These are phyloP conservation scores for Dendroctonus valens DNA, from an alignment of 1,140 invertebrate genomes.

Conservation along the genomic window DNA sequence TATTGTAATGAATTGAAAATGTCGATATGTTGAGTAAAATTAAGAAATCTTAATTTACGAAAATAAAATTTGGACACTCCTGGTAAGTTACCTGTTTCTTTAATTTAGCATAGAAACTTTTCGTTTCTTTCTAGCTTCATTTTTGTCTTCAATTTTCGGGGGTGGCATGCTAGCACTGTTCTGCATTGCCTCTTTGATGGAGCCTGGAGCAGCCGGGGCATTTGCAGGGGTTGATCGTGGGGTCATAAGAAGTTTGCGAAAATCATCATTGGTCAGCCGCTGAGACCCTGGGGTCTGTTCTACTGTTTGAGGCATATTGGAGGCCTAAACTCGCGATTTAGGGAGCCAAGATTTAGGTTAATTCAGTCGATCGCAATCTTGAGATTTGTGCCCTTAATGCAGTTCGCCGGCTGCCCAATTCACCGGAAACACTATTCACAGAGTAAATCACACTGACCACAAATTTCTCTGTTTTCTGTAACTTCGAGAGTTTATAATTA, in stretches of 20 bases:
- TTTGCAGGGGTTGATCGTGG: conserved; percentile 71
- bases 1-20: too few relatives aligned
- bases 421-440: too few relatives aligned
- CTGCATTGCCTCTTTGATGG: conserved; percentile 60
- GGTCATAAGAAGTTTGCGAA: conserved; percentile 93
- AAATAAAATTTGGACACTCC: too few relatives aligned
- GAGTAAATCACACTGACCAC: too few relatives aligned
- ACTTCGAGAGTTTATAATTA: too few relatives aligned
- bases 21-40: too few relatives aligned
- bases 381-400: not conserved
- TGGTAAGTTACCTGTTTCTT: conserved; percentile 69
- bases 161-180: conserved; percentile 50
- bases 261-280: conserved; percentile 94
- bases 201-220: conserved; percentile 53
- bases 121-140: conserved; percentile 76
- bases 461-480: too few relatives aligned
- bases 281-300: conserved; percentile 57
- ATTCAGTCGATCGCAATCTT: too few relatives aligned
- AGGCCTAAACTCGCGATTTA: not conserved
- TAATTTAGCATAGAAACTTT: conserved; percentile 90
- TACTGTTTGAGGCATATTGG: conserved; percentile 52
- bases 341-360: too few relatives aligned
- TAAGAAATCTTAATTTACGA: too few relatives aligned
- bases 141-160: conserved; percentile 54
- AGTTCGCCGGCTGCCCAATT: not conserved